Evolutionary conservation across 2,888 invertebrate genomes (phyloP), one percentile per base, ranked within the genome.

Genomic region (Odontocerum albicorne): DNA sequence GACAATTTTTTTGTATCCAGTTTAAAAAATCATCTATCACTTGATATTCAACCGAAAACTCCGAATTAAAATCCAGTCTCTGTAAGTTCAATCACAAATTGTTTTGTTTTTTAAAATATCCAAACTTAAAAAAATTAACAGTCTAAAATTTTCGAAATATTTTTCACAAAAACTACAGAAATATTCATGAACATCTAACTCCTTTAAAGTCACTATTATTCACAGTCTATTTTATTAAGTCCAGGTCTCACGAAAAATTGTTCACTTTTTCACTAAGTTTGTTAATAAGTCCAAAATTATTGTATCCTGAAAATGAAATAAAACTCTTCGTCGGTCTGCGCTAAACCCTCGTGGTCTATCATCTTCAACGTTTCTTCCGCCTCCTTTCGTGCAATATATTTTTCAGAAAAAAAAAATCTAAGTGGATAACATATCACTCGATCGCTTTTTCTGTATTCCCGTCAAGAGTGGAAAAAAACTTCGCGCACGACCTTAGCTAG

Each of bases 21-120:
- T n/a, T n/a, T n/a, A n/a, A n/a, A 6, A 35, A 8, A 16, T 38
- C 7, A 15, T 4, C 4, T 22, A 19, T 19, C 20, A 19, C 49
- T 39, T 2, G 17, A 27, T 2, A 21, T 16, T 50, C 35, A 42
- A 42, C 50, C 50, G 50, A 50, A 50, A 50, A 50, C 42, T 50
- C 50, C 50, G n/a, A 40, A 40, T n/a, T n/a, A n/a, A n/a, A n/a
- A n/a, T n/a, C n/a, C n/a, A n/a, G n/a, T n/a, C n/a, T n/a, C n/a
- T n/a, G n/a, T n/a, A n/a, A n/a, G n/a, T n/a, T n/a, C n/a, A n/a
- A n/a, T n/a, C n/a, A n/a, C n/a, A n/a, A n/a, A n/a, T n/a, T n/a
- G n/a, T n/a, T n/a, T n/a, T n/a, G n/a, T n/a, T n/a, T n/a, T n/a
- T n/a, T n/a, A 20, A 40, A 40, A 16, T 40, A 21, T 20, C 8